These are phyloP conservation scores for Fulmarus glacialis DNA, from an alignment of 2,113 vertebrate species.

Conservation along the genomic window DNA sequence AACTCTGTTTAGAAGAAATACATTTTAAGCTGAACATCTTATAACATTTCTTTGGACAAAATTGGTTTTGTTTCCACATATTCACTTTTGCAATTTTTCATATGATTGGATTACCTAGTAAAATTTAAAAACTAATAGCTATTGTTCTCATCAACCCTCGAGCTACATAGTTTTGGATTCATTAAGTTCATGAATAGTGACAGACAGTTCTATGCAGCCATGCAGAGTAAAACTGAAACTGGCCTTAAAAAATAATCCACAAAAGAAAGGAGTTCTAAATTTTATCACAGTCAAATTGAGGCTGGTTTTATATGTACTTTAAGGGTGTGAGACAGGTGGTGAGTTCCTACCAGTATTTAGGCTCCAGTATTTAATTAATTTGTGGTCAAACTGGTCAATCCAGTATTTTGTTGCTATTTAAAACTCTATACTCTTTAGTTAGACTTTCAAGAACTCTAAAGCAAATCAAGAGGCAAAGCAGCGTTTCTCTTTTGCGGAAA, in stretches of 20 bases:
- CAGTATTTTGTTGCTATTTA: background rate
- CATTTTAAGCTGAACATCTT: background rate
- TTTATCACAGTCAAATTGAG: background rate
- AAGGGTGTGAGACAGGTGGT: background rate
- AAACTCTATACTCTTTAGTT: background rate
- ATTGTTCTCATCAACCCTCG: background rate
- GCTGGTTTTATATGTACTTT: background rate
- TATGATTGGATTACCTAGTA: background rate
- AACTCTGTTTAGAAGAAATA: background rate
- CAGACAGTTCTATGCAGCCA: background rate
- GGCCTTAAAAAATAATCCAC: background rate
- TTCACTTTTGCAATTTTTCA: background rate
- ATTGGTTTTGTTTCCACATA: background rate
- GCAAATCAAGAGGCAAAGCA: background rate
- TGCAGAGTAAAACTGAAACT: background rate
- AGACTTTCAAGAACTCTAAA: background rate
- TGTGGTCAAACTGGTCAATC: background rate
- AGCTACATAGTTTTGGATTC: background rate
- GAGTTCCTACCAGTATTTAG: background rate
- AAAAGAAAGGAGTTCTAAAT: background rate
- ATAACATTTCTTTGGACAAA: background rate
- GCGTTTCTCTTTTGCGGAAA: background rate
- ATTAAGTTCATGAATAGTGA: background rate
- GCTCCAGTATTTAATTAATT: background rate
- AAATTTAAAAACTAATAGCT: background rate